A percentile compares a stretch with the other conserved stretches of the same genome.
These are phyloP conservation scores for Galaxias olidus DNA, from an alignment of 2,797 vertebrate species.

Conservation along the genomic window DNA sequence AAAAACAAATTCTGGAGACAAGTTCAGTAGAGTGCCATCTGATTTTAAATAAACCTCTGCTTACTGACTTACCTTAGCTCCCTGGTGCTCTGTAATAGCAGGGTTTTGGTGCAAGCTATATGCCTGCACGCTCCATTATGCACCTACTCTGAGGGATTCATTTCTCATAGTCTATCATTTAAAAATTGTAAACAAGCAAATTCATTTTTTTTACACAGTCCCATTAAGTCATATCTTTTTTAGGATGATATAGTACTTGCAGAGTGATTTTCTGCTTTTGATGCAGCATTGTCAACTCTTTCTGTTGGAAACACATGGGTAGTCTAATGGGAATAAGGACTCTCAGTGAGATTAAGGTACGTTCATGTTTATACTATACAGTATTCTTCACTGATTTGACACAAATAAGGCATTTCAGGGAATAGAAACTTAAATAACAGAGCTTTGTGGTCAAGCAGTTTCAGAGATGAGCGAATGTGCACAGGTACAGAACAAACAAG, in stretches of 20 bases:
- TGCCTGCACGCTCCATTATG: neutral
- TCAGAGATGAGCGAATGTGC: conserved; percentile 51
- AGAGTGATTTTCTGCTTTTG: neutral
- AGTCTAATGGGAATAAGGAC: conserved; percentile 56
- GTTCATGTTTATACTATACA: conserved; percentile 63
- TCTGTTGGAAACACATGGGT: conserved; percentile 25
- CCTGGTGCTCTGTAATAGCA: conserved; percentile 8
- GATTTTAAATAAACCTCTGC: conserved; percentile 9
- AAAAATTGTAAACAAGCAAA: neutral
- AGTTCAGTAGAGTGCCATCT: neutral
- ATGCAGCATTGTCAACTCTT: no score
- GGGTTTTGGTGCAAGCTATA: neutral
- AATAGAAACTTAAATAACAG: conserved; percentile 58
- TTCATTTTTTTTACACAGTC: neutral
- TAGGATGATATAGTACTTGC: neutral
- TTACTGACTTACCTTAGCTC: neutral
- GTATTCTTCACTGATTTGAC: conserved; percentile 58
- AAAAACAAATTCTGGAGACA: neutral
- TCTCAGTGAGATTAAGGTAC: conserved; percentile 66
- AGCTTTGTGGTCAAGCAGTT: conserved; percentile 55
- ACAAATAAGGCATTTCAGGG: conserved; percentile 78
- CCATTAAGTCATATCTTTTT: neutral
- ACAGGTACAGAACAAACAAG: conserved; percentile 59
- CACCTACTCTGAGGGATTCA: neutral
- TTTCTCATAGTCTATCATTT: neutral